A percentile compares a stretch with the other conserved stretches of the same genome.
phyloP scores from a whole-genome alignment of 2,113 vertebrate genomes.

The Theropithecus gelada region DNA sequence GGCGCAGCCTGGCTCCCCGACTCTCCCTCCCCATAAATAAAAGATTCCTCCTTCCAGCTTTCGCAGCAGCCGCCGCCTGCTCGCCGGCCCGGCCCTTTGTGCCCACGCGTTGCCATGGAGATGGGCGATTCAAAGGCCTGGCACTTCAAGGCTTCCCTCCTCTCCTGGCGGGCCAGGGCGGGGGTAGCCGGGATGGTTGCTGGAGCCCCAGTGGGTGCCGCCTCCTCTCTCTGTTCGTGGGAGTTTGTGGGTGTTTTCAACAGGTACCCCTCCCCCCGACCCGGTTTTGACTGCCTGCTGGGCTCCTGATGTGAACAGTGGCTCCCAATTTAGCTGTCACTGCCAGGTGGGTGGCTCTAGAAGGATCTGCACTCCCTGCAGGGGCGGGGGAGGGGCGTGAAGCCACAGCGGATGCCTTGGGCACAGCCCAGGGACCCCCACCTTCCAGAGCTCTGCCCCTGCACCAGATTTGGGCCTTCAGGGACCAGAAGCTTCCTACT shows the following conservation, averaged over 20 bases:
- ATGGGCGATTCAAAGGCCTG: constrained; percentile 68
- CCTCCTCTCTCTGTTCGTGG: not conserved
- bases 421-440: not conserved
- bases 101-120: constrained; percentile 73
- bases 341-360: constrained; percentile 22
- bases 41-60: constrained; percentile 53
- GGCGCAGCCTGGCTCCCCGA: not conserved
- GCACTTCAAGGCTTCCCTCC: constrained; percentile 72
- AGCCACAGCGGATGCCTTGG: not conserved
- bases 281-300: not conserved
- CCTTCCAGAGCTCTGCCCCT: not conserved
- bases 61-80: constrained; percentile 13
- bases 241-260: not conserved
- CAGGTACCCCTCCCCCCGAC: not conserved
- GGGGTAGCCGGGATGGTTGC: not conserved
- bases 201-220: not conserved
- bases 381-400: not conserved
- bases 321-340: constrained; percentile 44
- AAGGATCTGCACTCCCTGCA: not conserved
- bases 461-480: not conserved
- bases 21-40: constrained; percentile 42
- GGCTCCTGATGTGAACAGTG: not conserved
- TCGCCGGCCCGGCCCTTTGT: constrained; percentile 62
- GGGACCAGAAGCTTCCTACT: not conserved
- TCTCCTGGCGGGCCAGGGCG: not conserved